phyloP scores from a whole-genome alignment of 2,113 vertebrate species.

The Diphyllodes magnificus region DNA sequence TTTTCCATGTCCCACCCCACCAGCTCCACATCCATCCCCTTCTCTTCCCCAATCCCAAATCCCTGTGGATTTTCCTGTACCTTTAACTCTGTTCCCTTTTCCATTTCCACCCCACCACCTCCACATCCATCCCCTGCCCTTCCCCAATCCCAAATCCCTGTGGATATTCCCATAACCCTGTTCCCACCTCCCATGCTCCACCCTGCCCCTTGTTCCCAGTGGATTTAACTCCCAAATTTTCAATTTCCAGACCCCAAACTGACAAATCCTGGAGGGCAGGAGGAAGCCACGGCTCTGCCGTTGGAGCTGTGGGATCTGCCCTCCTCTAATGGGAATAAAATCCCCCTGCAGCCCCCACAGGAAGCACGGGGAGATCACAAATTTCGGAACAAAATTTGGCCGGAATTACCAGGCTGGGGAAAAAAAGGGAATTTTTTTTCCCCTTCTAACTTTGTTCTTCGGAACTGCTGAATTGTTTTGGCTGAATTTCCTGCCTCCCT shows the following conservation, averaged over 20 bases:
- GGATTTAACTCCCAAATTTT: not conserved
- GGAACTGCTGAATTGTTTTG: not conserved
- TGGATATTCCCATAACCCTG: not conserved
- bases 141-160: not conserved
- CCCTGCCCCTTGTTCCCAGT: not conserved
- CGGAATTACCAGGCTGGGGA: not conserved
- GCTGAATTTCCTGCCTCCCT: not conserved
- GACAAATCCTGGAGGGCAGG: not conserved
- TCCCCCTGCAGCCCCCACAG: too few species aligned
- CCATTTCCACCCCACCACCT: too few species aligned
- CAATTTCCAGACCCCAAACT: not conserved
- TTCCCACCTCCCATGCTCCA: not conserved
- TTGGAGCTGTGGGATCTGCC: not conserved
- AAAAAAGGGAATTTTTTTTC: not conserved
- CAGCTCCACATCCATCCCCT: too few species aligned
- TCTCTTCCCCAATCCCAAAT: too few species aligned
- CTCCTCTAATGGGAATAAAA: not conserved
- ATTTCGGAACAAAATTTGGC: not conserved
- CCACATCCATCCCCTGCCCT: not conserved
- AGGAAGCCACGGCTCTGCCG: not conserved
- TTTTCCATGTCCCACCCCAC: too few species aligned
- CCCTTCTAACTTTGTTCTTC: not conserved
- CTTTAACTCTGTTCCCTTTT: too few species aligned
- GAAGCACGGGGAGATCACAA: not conserved
- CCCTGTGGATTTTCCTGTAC: too few species aligned